Evolutionary conservation across 2,113 vertebrate species (phyloP), one percentile per base, ranked within the genome.

Genomic region (Mesocricetus auratus): DNA sequence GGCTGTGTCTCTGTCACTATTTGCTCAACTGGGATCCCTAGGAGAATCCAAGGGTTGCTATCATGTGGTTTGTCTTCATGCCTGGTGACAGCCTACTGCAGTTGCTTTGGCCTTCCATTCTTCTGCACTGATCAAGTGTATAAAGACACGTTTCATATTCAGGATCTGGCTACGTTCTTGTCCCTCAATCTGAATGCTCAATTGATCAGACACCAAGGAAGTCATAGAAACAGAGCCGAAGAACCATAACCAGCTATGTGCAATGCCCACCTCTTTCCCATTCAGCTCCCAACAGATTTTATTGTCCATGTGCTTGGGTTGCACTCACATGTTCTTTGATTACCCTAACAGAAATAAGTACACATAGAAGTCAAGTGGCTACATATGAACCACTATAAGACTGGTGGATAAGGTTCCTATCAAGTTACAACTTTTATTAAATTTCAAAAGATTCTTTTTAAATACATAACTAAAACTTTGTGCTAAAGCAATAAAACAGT

Each of bases 1-100:
- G 16, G 62, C 42, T 93, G 15, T 71, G 36, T 66, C 45, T 36
- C 4, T 47, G 85, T 89, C 71, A 81, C 81, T 93, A 68, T 79
- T 58, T 74, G 79, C 75, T 86, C 12, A 62, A 81, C 89, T 83
- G 90, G 15, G 15, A 90, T 68, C 66, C 68, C 56, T 60, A 75
- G 74, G 39, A 53, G 31, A 75, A 47, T 86, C 29, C 47, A 60
- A 26, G 36, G 78, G 69, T 42, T 75, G 73, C 68, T 26, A 83
- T 33, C 42, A 64, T 21, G 16, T 26, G 69, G 53, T 36, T 94
- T 94, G 24, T 78, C n/a, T 66, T 90, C 83, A 33, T 56, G 29
- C 29, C 56, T 66, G 56, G 66, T 58, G 39, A 33, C 29, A 45
- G 22, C 42, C 13, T 10, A 8, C 4, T 56, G 66, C 29, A 50